Evolutionary conservation across 2,113 vertebrate species (phyloP).

Genomic region (Craseonycteris thonglongyai): DNA sequence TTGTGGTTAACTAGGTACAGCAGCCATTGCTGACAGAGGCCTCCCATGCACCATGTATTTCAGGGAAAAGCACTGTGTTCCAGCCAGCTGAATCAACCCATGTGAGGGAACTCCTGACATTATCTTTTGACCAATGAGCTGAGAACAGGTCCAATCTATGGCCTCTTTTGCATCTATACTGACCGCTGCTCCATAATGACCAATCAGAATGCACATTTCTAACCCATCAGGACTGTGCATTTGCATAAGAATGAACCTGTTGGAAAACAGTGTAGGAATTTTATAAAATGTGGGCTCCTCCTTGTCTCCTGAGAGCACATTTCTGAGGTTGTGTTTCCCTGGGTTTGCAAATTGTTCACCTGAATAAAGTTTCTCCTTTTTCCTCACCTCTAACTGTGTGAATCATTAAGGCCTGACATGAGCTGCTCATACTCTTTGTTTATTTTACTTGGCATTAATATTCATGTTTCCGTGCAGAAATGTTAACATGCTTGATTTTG

Average conservation of each 20-base stretch:
- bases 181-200: not conserved
- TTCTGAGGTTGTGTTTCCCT: not conserved
- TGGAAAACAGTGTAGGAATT: too few species aligned
- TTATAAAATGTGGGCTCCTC: not conserved
- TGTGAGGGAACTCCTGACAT: not conserved
- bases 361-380: not conserved
- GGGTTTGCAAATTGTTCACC: not conserved
- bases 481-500: not conserved
- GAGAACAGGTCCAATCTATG: not conserved
- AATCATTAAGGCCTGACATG: not conserved
- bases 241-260: not conserved
- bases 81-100: not conserved
- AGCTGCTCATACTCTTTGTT: not conserved
- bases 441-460: not conserved
- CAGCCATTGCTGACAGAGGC: not conserved
- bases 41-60: not conserved
- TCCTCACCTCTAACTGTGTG: not conserved
- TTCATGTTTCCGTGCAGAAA: not conserved
- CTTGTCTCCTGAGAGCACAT: not conserved
- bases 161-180: too few species aligned
- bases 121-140: not conserved
- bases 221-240: not conserved
- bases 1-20: not conserved
- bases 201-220: not conserved
- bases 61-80: not conserved